phyloP scores from a whole-genome alignment of 2,888 invertebrate species.

The Yponomeuta sedellus region DNA sequence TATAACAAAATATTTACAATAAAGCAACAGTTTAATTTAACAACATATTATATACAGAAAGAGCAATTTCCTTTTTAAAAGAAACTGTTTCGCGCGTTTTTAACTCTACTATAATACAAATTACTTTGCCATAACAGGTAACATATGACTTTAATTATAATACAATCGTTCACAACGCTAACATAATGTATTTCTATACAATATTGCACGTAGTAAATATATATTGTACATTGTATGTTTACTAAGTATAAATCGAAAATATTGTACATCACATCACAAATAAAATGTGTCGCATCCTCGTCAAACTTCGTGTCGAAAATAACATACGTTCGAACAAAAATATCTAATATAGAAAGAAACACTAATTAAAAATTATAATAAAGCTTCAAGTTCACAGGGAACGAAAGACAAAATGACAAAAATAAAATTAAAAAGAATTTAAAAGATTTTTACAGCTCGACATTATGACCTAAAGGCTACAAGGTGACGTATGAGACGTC shows the following conservation, averaged over 20 bases:
- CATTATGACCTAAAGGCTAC: conserved; percentile 62
- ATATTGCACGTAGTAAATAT: conserved; percentile 73
- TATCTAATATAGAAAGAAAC: conserved; percentile 32
- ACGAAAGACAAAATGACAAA: conserved; percentile 38
- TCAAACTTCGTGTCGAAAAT: conserved; percentile 49
- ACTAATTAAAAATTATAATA: conserved; percentile 29
- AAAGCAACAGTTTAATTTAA: conserved; percentile 72
- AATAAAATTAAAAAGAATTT: conserved; percentile 32
- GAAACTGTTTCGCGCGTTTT: conserved; percentile 42
- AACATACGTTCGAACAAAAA: conserved; percentile 44
- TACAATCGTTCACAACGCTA: conserved; percentile 76
- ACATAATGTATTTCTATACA: conserved; percentile 70
- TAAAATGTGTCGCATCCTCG: conserved; percentile 21
- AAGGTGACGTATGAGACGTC: conserved; percentile 34
- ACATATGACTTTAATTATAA: conserved; percentile 75
- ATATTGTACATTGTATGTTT: conserved; percentile 50
- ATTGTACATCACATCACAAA: conserved; percentile 40
- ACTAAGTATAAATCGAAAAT: conserved; percentile 53
- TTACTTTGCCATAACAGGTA: conserved; percentile 76
- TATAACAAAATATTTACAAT: conserved; percentile 62
- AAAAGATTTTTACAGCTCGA: conserved; percentile 59
- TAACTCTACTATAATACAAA: conserved; percentile 60
- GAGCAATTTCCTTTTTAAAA: conserved; percentile 48
- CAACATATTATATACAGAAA: conserved; percentile 67
- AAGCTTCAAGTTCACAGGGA: conserved; percentile 46